A percentile compares a stretch with the other conserved stretches of the same genome.
These are phyloP conservation scores for Hetaerina titia DNA, from an alignment of 2,888 invertebrate species.

Conservation along the genomic window DNA sequence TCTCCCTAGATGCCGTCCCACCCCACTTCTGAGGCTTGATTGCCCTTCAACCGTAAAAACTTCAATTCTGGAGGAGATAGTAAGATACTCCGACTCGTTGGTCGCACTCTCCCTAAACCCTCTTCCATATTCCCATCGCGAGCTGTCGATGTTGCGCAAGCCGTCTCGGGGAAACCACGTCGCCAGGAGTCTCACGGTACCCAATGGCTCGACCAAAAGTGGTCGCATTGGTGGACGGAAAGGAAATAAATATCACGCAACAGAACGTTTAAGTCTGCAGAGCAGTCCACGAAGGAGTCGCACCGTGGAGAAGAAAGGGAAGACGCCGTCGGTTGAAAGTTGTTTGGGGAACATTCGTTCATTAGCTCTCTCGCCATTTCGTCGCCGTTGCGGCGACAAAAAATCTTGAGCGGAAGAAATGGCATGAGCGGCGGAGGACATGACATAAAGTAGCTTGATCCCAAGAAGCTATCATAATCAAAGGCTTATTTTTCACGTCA, in stretches of 20 bases:
- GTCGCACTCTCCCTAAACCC: not conserved
- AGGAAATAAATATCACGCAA: slow-evolving; percentile 24
- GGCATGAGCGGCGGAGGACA: not conserved
- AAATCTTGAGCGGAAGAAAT: not conserved
- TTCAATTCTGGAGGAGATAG: not conserved
- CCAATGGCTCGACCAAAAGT: slow-evolving; percentile 21
- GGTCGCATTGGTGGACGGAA: slow-evolving; percentile 10
- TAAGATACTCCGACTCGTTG: not conserved
- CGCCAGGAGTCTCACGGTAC: not conserved
- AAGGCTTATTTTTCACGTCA: not conserved
- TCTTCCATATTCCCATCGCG: not conserved
- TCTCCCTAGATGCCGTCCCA: not conserved
- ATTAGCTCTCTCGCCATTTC: not conserved
- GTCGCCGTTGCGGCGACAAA: not conserved
- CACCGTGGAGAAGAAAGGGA: not conserved
- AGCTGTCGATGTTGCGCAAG: not conserved
- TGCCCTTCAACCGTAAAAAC: not conserved
- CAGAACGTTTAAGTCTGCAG: not conserved
- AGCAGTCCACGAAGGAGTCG: not conserved
- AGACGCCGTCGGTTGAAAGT: not conserved
- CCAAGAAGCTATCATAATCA: not conserved
- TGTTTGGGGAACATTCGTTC: not conserved
- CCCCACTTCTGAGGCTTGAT: not conserved
- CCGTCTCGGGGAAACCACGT: not conserved
- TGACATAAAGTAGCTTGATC: slow-evolving; percentile 18